phyloP scores from a whole-genome alignment of 64 coral and sea anemone species.

The Anthopleura sola region DNA sequence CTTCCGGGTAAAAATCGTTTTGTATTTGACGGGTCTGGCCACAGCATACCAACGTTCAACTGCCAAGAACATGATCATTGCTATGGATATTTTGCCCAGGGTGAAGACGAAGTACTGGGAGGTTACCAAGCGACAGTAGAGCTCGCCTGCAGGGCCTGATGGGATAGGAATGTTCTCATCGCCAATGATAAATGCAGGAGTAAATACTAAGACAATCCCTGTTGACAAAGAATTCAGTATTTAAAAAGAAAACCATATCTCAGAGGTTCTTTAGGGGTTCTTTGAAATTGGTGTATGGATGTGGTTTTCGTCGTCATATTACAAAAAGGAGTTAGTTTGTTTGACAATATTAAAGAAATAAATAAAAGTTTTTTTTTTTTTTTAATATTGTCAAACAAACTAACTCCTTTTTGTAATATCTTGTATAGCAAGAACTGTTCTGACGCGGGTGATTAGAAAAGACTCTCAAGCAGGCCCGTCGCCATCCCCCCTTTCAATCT shows the following conservation, averaged over 20 bases:
- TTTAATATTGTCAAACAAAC: too few species aligned
- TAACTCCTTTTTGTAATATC: too few species aligned
- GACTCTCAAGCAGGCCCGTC: too few species aligned
- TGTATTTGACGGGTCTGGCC: conserved; percentile 13
- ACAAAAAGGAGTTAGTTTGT: too few species aligned
- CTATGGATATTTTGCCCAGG: conserved; percentile 34
- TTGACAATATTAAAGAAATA: too few species aligned
- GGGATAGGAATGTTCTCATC: conserved; percentile 26
- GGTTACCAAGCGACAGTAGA: conserved; percentile 34
- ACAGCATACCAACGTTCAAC: conserved; percentile 55
- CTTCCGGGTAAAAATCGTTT: conserved; percentile 1
- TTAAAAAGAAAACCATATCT: background rate
- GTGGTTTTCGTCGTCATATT: too few species aligned
- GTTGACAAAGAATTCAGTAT: background rate
- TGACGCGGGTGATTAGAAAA: too few species aligned
- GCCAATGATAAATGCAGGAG: conserved; percentile 34
- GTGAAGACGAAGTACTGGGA: conserved; percentile 41
- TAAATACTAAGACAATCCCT: conserved; percentile 19
- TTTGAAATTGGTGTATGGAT: background rate
- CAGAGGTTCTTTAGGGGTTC: background rate
- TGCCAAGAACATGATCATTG: conserved; percentile 33
- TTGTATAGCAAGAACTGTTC: too few species aligned
- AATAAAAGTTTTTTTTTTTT: too few species aligned
- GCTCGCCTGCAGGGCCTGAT: conserved; percentile 29
- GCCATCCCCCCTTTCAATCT: too few species aligned